Conservation (phyloP, 2,888 invertebrate species). For the Helobdella robusta region DNA sequence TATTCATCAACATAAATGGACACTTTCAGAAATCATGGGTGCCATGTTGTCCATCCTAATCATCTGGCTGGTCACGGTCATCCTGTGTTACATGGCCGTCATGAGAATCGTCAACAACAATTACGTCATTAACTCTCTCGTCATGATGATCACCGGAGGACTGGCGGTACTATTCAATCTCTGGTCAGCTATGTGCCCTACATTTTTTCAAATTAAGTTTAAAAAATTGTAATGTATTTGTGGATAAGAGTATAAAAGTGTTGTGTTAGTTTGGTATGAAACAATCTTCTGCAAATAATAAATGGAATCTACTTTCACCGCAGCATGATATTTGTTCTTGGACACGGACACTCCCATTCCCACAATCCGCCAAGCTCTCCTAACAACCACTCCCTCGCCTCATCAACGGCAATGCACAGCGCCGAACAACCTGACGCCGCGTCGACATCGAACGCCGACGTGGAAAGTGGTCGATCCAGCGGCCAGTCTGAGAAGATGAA, state of each 20-base stretch:
- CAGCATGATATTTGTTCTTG: constrained; percentile 20
- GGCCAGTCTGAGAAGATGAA: neutral
- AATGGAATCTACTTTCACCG: neutral
- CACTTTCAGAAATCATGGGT: constrained; percentile 68
- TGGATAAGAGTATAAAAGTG: too few relatives aligned
- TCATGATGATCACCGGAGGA: constrained; percentile 79
- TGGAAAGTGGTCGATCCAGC: neutral
- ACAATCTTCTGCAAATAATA: too few relatives aligned
- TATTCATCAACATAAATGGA: neutral
- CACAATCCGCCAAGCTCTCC: too few relatives aligned
- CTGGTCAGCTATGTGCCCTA: constrained; percentile 82
- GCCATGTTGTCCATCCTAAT: constrained; percentile 87
- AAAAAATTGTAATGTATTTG: too few relatives aligned
- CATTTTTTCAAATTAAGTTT: too few relatives aligned
- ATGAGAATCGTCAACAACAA: constrained; percentile 68
- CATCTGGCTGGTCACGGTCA: constrained; percentile 95
- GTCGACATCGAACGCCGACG: neutral
- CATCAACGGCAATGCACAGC: neutral
- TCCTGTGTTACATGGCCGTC: constrained; percentile 85
- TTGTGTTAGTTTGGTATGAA: too few relatives aligned
- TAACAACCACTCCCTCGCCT: neutral
- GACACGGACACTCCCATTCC: constrained; percentile 17
- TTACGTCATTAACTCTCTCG: constrained; percentile 75
- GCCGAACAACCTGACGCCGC: neutral
- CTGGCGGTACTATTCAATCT: constrained; percentile 86